Base-by-base conservation (phyloP, 1,140 invertebrate genomes). In the Megalopta genalis region DNA sequence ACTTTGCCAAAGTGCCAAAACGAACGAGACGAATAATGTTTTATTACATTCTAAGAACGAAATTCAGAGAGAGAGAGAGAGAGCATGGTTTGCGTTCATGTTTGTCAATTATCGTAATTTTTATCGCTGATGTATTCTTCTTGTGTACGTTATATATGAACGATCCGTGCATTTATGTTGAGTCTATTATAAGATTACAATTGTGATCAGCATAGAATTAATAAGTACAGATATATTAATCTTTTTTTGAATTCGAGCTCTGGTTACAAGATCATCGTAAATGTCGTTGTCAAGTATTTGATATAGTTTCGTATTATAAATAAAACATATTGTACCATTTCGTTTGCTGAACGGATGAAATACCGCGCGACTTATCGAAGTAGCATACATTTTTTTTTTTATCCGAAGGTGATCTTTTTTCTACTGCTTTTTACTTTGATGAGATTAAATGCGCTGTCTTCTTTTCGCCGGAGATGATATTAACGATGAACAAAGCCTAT, bases 1-100 rank as follows among this genome's bases (percentile, higher is more conserved):
- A 65, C 32, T 79, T 82, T 78, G 72, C 67, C 63, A 72, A 85
- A 85, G 84, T 86, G 84, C 83, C 83, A 86, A 86, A 73, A 62
- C 27, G 32, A 46, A 66, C 54, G n/a, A 80, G 60, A 27, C 2
- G 16, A 39, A 54, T 66, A 70, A 27, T 39, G 63, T 83, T 74
- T 60, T 23, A 62, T 6, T 25, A 52, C 52, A 67, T 60, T 82
- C 71, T 54, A 68, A 70, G 42, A 70, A 63, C 21, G 6, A 71
- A 77, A 49, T 75, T 52, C 18, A 10, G 27, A 0, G n/a, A n/a
- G n/a, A n/a, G n/a, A n/a, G n/a, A n/a, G n/a, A n/a, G n/a, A n/a
- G 18, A 0, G 49, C 27, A 52, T 18, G 65, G 27, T 8, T 46
- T 27, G 4, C 60, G 18, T 59, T 71, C 37, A 42, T 59, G 77